Percentiles rank a stretch among this genome's conserved stretches.
phyloP scores from a whole-genome alignment of 2,797 vertebrate genomes.

The Sebastes aleutianus region DNA sequence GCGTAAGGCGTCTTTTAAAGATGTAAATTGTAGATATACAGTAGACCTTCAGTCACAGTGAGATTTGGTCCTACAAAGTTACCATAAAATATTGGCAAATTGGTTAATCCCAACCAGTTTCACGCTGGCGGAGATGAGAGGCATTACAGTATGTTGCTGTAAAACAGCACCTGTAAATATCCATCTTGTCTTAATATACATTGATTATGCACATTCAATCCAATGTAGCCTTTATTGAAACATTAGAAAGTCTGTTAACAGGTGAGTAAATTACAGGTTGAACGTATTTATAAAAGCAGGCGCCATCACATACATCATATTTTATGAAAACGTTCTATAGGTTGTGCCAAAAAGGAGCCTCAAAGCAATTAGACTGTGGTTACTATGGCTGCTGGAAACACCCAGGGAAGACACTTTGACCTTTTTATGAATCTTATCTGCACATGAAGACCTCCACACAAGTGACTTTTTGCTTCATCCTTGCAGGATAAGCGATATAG shows the following conservation, averaged over 20 bases:
- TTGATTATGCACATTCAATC: neutral
- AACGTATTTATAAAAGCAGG: conserved; percentile 64
- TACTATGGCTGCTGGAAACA: conserved; percentile 25
- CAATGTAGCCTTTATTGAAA: neutral
- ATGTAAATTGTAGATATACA: neutral
- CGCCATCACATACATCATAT: conserved; percentile 57
- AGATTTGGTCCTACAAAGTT: neutral
- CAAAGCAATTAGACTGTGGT: conserved; percentile 52
- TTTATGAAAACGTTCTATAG: neutral
- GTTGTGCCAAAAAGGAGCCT: conserved; percentile 12
- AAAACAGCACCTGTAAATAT: neutral
- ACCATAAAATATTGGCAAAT: neutral
- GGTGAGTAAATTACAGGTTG: conserved; percentile 24
- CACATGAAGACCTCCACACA: neutral
- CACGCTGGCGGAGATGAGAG: neutral
- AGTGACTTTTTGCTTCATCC: neutral
- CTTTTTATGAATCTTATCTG: neutral
- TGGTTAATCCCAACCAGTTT: neutral
- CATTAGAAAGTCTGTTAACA: neutral
- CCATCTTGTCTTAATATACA: neutral
- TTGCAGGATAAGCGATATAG: neutral
- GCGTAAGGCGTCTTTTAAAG: neutral
- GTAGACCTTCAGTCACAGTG: neutral
- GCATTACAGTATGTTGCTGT: neutral
- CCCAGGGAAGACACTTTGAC: neutral